Base-by-base conservation (phyloP, 2,113 vertebrate genomes). In the Sciurus niger region DNA sequence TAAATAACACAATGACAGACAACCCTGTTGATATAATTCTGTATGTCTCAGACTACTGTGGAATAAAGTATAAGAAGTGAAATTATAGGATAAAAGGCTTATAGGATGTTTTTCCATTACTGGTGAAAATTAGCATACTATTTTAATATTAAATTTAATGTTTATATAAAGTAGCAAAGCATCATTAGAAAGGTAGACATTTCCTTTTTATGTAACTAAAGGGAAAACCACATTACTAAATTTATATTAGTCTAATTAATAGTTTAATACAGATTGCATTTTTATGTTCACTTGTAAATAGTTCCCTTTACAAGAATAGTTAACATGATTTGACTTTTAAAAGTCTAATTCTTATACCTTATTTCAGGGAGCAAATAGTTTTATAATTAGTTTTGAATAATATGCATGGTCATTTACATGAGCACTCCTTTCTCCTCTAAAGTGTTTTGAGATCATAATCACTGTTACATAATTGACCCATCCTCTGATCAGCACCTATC, bases 161-260 rank as follows among this genome's bases (percentile, higher is more conserved):
- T 58, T 94, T 4, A 67, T 46, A 28, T 87, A 72, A 96, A 37
- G 12, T 68, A 93, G 30, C 8, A 93, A 74, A 67, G 16, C 14
- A 84, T 34, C 58, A 46, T 18, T 18, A 76, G 76, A 95, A 92
- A 96, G 40, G 9, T n/a, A 91, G 17, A 48, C 0, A 2, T 88
- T 67, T 96, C 43, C 55, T 14, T 85, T 83, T 78, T 84, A 87
- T 86, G 55, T 95, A 76, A 76, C 25, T 93, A 76, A 94, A 68
- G 65, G n/a, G 22, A 5, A 13, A 78, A 77, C 8, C 7, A 28
- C 2, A 58, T 76, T 83, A 51, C n/a, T 83, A 73, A 58, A n/a
- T 46, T 92, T 43, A n/a, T 72, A 58, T 70, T 65, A 25, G 0
- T 67, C 74, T 60, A 34, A 32, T 70, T 58, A 65, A 24, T 92